Percentiles rank a stretch among this genome's conserved stretches.
These are phyloP conservation scores for Lutjanus erythropterus DNA, from an alignment of 2,113 vertebrate genomes.

Conservation along the genomic window DNA sequence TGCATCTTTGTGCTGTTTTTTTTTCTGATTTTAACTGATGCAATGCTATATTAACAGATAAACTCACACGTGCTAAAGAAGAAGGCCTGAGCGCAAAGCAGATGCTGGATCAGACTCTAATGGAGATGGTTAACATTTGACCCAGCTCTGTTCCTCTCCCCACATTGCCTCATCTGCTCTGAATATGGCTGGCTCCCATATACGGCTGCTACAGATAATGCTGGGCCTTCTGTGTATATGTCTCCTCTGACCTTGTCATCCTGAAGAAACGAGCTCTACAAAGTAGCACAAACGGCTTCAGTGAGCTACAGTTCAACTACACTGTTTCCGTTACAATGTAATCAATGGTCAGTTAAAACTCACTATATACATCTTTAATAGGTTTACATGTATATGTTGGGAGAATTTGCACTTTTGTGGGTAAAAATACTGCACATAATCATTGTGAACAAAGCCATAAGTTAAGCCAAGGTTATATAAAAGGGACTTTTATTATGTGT, in stretches of 20 bases:
- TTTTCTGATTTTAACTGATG: constrained; percentile 47
- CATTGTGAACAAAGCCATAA: constrained; percentile 68
- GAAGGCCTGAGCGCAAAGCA: constrained; percentile 71
- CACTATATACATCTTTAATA: constrained; percentile 37
- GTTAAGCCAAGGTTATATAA: constrained; percentile 57
- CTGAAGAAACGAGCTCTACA: constrained; percentile 37
- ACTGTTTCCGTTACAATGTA: constrained; percentile 48
- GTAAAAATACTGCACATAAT: constrained; percentile 49
- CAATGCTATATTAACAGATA: constrained; percentile 82
- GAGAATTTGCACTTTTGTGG: constrained; percentile 71
- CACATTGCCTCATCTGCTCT: constrained; percentile 40
- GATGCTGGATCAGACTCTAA: constrained; percentile 79
- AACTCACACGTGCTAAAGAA: constrained; percentile 74
- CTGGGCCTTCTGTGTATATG: constrained; percentile 18
- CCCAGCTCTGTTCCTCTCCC: constrained; percentile 41
- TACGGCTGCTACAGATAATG: constrained; percentile 35
- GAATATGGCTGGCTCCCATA: constrained; percentile 51
- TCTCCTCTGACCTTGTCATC: constrained; percentile 21
- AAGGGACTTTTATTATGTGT: constrained; percentile 68
- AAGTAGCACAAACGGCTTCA: constrained; percentile 35
- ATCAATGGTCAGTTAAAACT: constrained; percentile 37
- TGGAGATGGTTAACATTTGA: constrained; percentile 80
- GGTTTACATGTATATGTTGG: constrained; percentile 58
- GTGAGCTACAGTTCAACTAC: constrained; percentile 17
- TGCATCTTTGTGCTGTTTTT: constrained; percentile 20